phyloP scores from a whole-genome alignment of 2,888 invertebrate genomes.

The Microctonus brassicae region DNA sequence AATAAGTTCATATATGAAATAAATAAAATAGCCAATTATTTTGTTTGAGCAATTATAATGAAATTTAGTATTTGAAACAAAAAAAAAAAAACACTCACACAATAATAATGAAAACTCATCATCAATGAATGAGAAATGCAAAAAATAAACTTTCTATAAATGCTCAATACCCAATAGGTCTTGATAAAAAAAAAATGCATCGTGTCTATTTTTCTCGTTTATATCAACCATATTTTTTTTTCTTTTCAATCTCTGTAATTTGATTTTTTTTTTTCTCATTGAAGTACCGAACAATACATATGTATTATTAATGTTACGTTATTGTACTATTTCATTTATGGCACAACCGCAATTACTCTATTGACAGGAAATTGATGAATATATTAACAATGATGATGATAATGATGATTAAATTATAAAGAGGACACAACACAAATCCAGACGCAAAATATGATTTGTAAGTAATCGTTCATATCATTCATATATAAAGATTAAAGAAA shows the following conservation, averaged over 20 bases:
- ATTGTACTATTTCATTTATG: slow-evolving; percentile 58
- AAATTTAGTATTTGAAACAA: neutral
- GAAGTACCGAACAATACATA: slow-evolving; percentile 56
- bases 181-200: slow-evolving; percentile 22
- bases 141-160: neutral
- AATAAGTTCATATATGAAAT: slow-evolving; percentile 31
- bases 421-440: slow-evolving; percentile 43
- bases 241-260: neutral
- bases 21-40: slow-evolving; percentile 18
- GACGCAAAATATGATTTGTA: slow-evolving; percentile 66
- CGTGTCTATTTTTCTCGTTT: slow-evolving; percentile 50
- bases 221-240: slow-evolving; percentile 44
- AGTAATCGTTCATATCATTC: slow-evolving; percentile 67
- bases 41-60: slow-evolving; percentile 25
- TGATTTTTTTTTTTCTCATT: neutral
- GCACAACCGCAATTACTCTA: slow-evolving; percentile 38
- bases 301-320: slow-evolving; percentile 67
- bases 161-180: neutral
- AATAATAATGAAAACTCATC: neutral
- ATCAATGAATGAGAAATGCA: neutral
- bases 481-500: slow-evolving; percentile 61
- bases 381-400: slow-evolving; percentile 7
- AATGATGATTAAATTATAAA: slow-evolving; percentile 7
- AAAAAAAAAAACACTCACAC: neutral
- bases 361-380: slow-evolving; percentile 28